Evolutionary conservation across 1,140 invertebrate species (phyloP).

Genomic region (Ditylenchus dipsaci): DNA sequence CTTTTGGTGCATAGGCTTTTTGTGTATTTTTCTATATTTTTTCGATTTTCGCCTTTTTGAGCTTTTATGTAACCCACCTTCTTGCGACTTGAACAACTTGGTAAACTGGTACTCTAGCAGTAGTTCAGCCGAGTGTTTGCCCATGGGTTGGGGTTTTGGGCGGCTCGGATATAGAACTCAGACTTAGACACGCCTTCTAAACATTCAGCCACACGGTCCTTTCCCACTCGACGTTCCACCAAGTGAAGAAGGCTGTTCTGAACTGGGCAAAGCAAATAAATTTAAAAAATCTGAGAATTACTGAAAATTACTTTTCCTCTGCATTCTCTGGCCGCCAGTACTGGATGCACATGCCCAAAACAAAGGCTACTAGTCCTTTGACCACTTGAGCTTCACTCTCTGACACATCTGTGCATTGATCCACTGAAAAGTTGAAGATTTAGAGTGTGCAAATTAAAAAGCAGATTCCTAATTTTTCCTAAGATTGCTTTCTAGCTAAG

Average conservation of each 20-base stretch:
- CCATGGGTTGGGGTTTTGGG: conserved; percentile 82
- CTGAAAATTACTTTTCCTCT: conserved; percentile 30
- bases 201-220: conserved; percentile 81
- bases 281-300: not conserved
- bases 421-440: conserved; percentile 39
- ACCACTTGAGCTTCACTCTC: conserved; percentile 78
- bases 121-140: conserved; percentile 72
- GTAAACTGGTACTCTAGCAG: conserved; percentile 87
- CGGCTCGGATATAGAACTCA: conserved; percentile 81
- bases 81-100: conserved; percentile 59
- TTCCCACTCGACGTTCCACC: conserved; percentile 81
- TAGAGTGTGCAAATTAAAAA: conserved; percentile 9
- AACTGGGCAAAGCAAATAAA: conserved; percentile 34
- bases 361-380: conserved; percentile 84
- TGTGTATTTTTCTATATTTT: too few relatives aligned
- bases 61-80: conserved; percentile 60
- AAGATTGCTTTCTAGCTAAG: too few relatives aligned
- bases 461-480: too few relatives aligned
- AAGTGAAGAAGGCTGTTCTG: conserved; percentile 75
- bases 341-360: conserved; percentile 83
- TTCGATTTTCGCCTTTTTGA: too few relatives aligned
- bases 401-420: conserved; percentile 59
- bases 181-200: conserved; percentile 78
- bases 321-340: conserved; percentile 74
- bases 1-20: too few relatives aligned